These are phyloP conservation scores for Puffinus mauretanicus DNA, from an alignment of 2,113 vertebrate species.

Conservation along the genomic window DNA sequence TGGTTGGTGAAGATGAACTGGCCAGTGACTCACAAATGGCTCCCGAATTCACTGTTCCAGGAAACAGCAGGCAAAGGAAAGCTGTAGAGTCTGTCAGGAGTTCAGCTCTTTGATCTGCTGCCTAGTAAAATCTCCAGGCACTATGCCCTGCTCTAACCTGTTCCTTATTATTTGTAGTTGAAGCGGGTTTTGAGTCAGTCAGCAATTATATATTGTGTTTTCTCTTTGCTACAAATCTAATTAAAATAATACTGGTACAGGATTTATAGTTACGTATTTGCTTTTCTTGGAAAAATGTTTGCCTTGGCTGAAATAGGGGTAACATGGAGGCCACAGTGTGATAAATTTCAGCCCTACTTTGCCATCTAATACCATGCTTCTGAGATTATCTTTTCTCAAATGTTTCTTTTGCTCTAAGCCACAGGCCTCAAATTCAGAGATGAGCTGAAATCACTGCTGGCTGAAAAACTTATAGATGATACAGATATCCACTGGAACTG, in stretches of 20 bases:
- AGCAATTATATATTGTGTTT: not conserved
- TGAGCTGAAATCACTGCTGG: not conserved
- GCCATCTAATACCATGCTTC: not conserved
- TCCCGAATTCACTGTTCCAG: not conserved
- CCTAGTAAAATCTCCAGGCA: not conserved
- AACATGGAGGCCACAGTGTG: not conserved
- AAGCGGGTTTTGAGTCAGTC: not conserved
- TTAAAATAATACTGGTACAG: not conserved
- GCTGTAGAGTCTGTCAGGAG: not conserved
- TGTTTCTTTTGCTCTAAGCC: not conserved
- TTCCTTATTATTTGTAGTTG: not conserved
- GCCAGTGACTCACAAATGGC: not conserved
- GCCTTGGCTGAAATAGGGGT: not conserved
- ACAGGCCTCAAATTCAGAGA: not conserved
- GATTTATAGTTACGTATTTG: not conserved
- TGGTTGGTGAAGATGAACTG: not conserved
- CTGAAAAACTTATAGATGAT: not conserved
- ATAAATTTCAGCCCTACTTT: not conserved
- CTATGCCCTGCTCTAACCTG: not conserved
- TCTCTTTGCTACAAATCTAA: not conserved
- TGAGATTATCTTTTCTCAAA: not conserved
- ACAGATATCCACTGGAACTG: not conserved
- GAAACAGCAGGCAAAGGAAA: not conserved
- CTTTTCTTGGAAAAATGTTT: not conserved
- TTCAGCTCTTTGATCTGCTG: not conserved